Evolutionary conservation across 2,797 vertebrate genomes (phyloP).

Genomic region (Helarctos malayanus): DNA sequence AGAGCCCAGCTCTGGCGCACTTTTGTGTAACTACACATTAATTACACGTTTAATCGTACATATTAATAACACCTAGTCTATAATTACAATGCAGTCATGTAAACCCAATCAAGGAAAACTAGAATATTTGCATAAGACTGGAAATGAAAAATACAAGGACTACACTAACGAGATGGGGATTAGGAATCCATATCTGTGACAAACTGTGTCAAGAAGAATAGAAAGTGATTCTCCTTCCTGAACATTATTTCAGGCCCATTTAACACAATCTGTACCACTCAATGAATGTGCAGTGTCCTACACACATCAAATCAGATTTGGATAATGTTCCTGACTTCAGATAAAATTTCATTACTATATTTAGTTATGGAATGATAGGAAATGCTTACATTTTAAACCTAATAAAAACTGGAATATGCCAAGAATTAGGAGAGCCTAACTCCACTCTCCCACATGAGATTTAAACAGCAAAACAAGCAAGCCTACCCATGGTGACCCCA

Average conservation of each 20-base stretch:
- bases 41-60: slow-evolving; percentile 87
- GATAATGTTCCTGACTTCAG: slow-evolving; percentile 85
- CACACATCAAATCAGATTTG: slow-evolving; percentile 85
- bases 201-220: slow-evolving; percentile 89
- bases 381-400: slow-evolving; percentile 83
- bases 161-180: slow-evolving; percentile 88
- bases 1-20: not conserved
- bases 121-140: slow-evolving; percentile 87
- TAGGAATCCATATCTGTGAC: slow-evolving; percentile 87
- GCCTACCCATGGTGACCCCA: not conserved
- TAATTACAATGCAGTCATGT: slow-evolving; percentile 85
- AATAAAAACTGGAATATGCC: slow-evolving; percentile 75
- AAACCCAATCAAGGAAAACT: slow-evolving; percentile 89
- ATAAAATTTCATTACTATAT: slow-evolving; percentile 88
- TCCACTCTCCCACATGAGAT: not conserved
- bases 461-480: not conserved
- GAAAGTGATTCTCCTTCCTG: slow-evolving; percentile 91
- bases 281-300: slow-evolving; percentile 88
- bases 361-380: slow-evolving; percentile 84
- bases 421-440: slow-evolving; percentile 55
- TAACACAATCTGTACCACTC: slow-evolving; percentile 95
- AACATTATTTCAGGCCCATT: slow-evolving; percentile 96
- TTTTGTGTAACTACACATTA: slow-evolving; percentile 82
- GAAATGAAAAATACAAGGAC: slow-evolving; percentile 88
- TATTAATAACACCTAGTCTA: slow-evolving; percentile 88